A percentile compares a stretch with the other conserved stretches of the same genome.
Conservation (phyloP, 2,113 vertebrate species). For the Rhinoderma darwinii region DNA sequence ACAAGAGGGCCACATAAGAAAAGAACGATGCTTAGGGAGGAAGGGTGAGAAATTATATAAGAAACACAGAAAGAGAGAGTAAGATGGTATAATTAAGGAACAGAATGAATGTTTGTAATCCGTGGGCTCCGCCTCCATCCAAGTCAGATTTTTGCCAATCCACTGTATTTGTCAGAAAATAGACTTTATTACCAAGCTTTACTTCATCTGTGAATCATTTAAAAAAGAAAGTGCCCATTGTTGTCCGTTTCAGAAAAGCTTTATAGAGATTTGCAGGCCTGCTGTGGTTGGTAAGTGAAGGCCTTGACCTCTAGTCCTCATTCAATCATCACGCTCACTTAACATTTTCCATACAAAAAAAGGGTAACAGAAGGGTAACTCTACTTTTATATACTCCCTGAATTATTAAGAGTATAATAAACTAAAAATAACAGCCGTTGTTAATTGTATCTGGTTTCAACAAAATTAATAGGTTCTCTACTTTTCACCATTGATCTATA, state of each 20-base stretch:
- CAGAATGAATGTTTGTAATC: not conserved
- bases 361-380: not conserved
- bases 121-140: not conserved
- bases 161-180: not conserved
- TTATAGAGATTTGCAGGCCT: not conserved
- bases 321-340: not conserved
- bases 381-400: not conserved
- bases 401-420: not conserved
- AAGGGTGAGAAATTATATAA: too few relatives aligned
- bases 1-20: not conserved
- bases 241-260: not conserved
- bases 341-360: not conserved
- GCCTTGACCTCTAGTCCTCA: not conserved
- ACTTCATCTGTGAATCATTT: constrained; percentile 15
- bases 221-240: not conserved
- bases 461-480: not conserved
- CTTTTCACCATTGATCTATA: not conserved
- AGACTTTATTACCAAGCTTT: constrained; percentile 9
- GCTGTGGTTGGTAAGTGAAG: not conserved
- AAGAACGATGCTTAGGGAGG: not conserved
- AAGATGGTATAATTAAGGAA: not conserved
- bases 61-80: not conserved
- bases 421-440: not conserved
- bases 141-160: not conserved
- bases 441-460: not conserved